Conservation (phyloP, 2,797 vertebrate species). For the Tragelaphus oryx region DNA sequence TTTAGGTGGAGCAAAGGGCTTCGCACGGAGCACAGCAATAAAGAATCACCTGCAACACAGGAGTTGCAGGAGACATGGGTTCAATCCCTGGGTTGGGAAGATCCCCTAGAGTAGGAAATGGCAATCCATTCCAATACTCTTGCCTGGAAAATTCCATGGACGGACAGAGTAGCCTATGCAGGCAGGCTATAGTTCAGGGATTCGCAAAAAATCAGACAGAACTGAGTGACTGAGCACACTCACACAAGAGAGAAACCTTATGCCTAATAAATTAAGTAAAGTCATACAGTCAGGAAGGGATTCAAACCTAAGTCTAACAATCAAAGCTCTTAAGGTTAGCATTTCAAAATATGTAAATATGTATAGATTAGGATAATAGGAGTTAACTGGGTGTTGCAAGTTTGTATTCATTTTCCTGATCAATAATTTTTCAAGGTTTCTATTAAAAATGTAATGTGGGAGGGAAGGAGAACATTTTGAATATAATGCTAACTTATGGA, state of each 20-base stretch:
- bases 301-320: not conserved
- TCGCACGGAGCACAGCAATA: not conserved
- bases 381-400: not conserved
- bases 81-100: not conserved
- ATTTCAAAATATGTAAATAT: not conserved
- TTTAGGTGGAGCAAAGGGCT: not conserved
- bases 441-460: not conserved
- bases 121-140: not conserved
- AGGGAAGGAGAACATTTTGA: not conserved
- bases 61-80: not conserved
- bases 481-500: slow-evolving; percentile 9
- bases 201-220: not conserved
- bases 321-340: not conserved
- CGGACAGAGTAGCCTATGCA: not conserved
- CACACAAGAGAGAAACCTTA: not conserved
- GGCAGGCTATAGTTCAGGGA: not conserved
- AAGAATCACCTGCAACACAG: not conserved
- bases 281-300: not conserved
- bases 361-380: not conserved
- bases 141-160: not conserved
- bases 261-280: not conserved
- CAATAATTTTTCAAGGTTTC: slow-evolving; percentile 1
- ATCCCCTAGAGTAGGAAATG: not conserved
- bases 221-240: not conserved
- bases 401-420: not conserved